These are phyloP conservation scores for Onychorhynchus coronatus DNA, from an alignment of 2,113 vertebrate species.

Conservation along the genomic window DNA sequence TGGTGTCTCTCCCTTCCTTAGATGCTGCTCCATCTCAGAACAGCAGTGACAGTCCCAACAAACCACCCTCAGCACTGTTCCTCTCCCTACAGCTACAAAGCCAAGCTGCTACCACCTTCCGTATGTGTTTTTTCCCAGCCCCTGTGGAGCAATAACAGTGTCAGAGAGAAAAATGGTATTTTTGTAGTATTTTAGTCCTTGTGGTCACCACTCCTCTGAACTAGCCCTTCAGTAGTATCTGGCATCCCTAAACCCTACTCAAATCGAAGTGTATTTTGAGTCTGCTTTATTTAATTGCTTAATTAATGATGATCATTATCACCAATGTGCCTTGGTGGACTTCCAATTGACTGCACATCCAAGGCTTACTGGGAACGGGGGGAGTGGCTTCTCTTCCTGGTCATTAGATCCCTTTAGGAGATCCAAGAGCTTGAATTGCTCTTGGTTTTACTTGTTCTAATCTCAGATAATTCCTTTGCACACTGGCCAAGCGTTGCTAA, in stretches of 20 bases:
- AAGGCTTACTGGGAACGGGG: accelerated
- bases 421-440: not conserved
- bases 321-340: accelerated
- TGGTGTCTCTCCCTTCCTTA: not conserved
- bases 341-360: not conserved
- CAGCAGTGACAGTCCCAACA: not conserved
- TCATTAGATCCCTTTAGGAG: not conserved
- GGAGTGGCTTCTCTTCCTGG: not conserved
- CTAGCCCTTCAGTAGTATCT: accelerated
- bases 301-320: not conserved
- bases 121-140: accelerated
- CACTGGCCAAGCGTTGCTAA: not conserved
- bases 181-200: not conserved
- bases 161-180: not conserved
- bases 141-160: not conserved
- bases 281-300: not conserved
- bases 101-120: not conserved
- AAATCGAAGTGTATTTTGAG: not conserved
- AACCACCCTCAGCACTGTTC: not conserved
- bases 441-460: not conserved
- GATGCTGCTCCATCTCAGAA: accelerated
- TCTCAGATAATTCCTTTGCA: not conserved
- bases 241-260: not conserved
- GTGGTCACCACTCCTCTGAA: accelerated
- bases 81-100: not conserved